A percentile compares a stretch with the other conserved stretches of the same genome.
phyloP scores from a whole-genome alignment of 2,888 invertebrate genomes.

The Teleiodes luculella region DNA sequence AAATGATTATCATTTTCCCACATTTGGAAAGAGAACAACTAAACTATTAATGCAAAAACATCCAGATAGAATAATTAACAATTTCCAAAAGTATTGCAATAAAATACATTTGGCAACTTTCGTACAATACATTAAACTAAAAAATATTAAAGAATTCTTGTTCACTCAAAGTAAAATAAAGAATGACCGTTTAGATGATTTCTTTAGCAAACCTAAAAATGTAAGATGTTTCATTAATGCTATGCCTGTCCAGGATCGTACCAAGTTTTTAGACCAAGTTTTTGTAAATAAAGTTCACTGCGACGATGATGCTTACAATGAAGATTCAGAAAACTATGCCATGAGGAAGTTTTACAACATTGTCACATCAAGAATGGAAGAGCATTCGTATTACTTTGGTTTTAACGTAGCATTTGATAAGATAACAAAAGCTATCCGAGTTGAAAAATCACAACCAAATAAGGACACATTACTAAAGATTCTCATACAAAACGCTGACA shows the following conservation, averaged over 20 bases:
- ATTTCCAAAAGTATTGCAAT: conserved; percentile 40
- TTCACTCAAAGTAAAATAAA: conserved; percentile 3
- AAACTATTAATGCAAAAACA: conserved; percentile 46
- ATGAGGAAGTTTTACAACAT: background rate
- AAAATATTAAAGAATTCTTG: conserved; percentile 24
- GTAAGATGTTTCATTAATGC: background rate
- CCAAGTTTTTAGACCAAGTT: background rate
- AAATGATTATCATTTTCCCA: conserved; percentile 18
- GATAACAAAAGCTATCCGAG: conserved; percentile 44
- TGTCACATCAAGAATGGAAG: background rate
- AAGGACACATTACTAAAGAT: conserved; percentile 44
- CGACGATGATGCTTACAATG: background rate
- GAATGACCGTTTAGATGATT: conserved; percentile 19
- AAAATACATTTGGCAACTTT: conserved; percentile 47
- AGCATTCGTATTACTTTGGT: background rate
- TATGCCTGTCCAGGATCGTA: background rate
- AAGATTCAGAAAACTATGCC: background rate
- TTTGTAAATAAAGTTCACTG: background rate
- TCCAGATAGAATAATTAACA: conserved; percentile 41
- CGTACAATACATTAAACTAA: conserved; percentile 42
- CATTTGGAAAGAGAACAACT: conserved; percentile 44
- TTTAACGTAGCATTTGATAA: conserved; percentile 28
- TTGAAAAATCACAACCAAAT: conserved; percentile 42
- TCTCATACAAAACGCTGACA: conserved; percentile 38
- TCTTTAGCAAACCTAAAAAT: background rate